These are phyloP conservation scores for Thaumatotibia leucotreta DNA, from an alignment of 1,140 invertebrate species.

Conservation along the genomic window DNA sequence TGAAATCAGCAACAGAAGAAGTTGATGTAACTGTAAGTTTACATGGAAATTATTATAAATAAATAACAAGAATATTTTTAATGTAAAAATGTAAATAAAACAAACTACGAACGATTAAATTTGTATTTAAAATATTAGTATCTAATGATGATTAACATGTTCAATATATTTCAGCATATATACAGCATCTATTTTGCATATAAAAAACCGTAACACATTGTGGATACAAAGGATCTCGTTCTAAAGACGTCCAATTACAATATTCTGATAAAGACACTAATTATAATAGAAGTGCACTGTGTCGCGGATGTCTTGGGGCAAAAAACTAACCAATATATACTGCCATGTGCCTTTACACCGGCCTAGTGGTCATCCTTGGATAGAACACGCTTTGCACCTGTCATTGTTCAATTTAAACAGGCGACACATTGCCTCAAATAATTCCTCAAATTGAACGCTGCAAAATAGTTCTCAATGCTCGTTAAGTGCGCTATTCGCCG, in stretches of 20 bases:
- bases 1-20: no score
- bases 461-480: background rate
- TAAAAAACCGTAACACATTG: slow-evolving; percentile 7
- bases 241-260: slow-evolving; percentile 40
- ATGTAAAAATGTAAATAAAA: no score
- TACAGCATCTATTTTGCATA: background rate
- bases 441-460: slow-evolving; percentile 44
- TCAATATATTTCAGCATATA: background rate
- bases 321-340: slow-evolving; percentile 47
- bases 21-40: no score
- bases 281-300: slow-evolving; percentile 47
- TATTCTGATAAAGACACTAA: slow-evolving; percentile 49
- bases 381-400: slow-evolving; percentile 52
- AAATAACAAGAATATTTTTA: no score
- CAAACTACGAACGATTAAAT: background rate
- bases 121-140: background rate
- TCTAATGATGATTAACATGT: background rate
- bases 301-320: slow-evolving; percentile 30
- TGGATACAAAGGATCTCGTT: slow-evolving; percentile 27
- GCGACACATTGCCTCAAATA: slow-evolving; percentile 62
- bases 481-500: slow-evolving; percentile 35
- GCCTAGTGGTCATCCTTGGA: slow-evolving; percentile 62
- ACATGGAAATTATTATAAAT: no score
- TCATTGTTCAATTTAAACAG: slow-evolving; percentile 60
- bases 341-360: slow-evolving; percentile 46